A percentile compares a stretch with the other conserved stretches of the same genome.
phyloP scores from a whole-genome alignment of 2,797 vertebrate genomes.

The Etheostoma nigrum region DNA sequence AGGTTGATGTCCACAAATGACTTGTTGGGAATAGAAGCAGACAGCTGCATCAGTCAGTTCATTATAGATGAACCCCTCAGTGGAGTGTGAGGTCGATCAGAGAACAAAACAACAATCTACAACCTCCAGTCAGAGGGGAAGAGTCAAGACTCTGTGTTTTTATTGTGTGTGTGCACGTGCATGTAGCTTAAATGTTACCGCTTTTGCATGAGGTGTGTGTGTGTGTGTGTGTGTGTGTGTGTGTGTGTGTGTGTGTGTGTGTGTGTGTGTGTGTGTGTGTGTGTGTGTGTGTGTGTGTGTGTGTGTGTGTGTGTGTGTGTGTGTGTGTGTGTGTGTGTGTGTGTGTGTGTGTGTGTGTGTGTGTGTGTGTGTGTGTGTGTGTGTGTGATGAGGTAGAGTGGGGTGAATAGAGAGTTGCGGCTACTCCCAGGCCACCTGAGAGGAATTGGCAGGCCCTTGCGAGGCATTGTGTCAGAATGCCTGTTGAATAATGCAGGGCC shows the following conservation, averaged over 20 bases:
- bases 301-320: neutral
- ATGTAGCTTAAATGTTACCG: slow-evolving; percentile 11
- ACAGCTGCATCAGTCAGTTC: slow-evolving; percentile 58
- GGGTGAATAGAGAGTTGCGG: slow-evolving; percentile 61
- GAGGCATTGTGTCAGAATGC: slow-evolving; percentile 77
- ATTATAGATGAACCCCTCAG: slow-evolving; percentile 75
- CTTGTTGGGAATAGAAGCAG: slow-evolving; percentile 61
- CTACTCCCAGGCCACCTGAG: slow-evolving; percentile 79
- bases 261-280: neutral
- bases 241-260: slow-evolving; percentile 4
- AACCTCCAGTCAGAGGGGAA: slow-evolving; percentile 36
- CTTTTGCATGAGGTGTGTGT: slow-evolving; percentile 2
- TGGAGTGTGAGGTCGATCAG: slow-evolving; percentile 58
- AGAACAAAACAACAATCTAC: slow-evolving; percentile 59
- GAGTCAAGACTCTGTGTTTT: slow-evolving; percentile 11
- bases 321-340: slow-evolving; percentile 9
- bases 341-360: slow-evolving; percentile 1
- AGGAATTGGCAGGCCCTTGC: slow-evolving; percentile 82
- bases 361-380: neutral
- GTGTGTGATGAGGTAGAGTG: slow-evolving; percentile 28
- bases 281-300: slow-evolving; percentile 5
- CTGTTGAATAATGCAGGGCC: slow-evolving; percentile 92
- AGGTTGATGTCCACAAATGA: slow-evolving; percentile 57
- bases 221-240: neutral
- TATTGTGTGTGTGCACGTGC: slow-evolving; percentile 6